Evolutionary conservation across 2,888 invertebrate genomes (phyloP).

Genomic region (Neoscelio sp.): DNA sequence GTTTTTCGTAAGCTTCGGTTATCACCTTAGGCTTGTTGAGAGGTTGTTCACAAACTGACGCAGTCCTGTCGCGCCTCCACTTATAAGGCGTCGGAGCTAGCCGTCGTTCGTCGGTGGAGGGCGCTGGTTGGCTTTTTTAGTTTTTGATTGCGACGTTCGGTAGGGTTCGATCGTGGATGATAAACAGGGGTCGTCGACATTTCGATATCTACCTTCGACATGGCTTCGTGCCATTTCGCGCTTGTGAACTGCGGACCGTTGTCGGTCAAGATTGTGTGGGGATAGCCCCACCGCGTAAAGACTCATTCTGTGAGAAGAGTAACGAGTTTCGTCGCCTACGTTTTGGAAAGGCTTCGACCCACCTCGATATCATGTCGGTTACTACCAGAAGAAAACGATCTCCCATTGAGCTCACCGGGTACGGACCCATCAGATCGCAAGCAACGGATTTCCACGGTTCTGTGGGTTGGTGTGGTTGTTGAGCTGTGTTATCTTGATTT

Average conservation of each 20-base stretch:
- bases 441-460: constrained; percentile 30
- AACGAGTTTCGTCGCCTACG: constrained; percentile 37
- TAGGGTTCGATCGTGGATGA: constrained; percentile 57
- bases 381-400: constrained; percentile 62
- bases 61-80: no score
- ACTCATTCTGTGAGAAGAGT: no score
- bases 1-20: no score
- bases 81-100: no score
- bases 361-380: constrained; percentile 67
- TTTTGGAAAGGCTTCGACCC: constrained; percentile 67
- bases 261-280: constrained; percentile 43
- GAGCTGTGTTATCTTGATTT: background rate
- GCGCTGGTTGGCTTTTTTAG: constrained; percentile 18
- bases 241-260: constrained; percentile 57
- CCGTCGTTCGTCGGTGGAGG: no score
- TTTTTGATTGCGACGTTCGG: constrained; percentile 53
- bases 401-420: constrained; percentile 32
- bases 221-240: background rate
- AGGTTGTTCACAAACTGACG: no score
- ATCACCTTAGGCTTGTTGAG: no score
- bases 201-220: constrained; percentile 13
- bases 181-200: constrained; percentile 56
- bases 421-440: constrained; percentile 60
- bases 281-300: constrained; percentile 42
- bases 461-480: constrained; percentile 6